Evolutionary conservation across 2,888 invertebrate genomes (phyloP).

Genomic region (Mylabris sibirica): DNA sequence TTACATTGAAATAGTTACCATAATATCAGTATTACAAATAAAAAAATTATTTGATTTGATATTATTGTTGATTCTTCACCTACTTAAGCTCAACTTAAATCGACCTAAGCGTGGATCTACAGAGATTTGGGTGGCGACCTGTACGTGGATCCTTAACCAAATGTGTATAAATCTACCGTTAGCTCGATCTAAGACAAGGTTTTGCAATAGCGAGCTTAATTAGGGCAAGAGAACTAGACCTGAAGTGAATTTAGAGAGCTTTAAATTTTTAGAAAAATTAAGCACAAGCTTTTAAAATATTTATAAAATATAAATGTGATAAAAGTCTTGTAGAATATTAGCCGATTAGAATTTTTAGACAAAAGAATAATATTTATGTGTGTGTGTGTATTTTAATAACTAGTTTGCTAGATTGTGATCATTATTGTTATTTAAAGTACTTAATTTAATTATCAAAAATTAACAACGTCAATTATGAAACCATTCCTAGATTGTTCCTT

Average conservation of each 20-base stretch:
- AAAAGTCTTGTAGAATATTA: not conserved
- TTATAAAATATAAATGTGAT: conserved; percentile 7
- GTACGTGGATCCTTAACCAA: too few species aligned
- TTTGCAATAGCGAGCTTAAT: too few species aligned
- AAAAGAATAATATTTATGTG: not conserved
- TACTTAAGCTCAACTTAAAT: too few species aligned
- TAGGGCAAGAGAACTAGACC: too few species aligned
- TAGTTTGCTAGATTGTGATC: not conserved
- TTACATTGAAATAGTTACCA: not conserved
- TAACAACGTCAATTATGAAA: conserved; percentile 13
- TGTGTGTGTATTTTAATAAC: not conserved
- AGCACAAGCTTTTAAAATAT: conserved; percentile 9
- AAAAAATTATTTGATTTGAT: not conserved
- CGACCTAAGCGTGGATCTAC: too few species aligned
- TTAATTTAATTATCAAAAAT: not conserved
- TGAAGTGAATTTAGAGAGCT: conserved; percentile 4
- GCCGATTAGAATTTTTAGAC: not conserved
- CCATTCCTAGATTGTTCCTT: conserved; percentile 23
- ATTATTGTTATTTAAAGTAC: not conserved
- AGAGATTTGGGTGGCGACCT: too few species aligned
- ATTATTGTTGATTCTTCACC: not conserved
- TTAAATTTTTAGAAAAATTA: not conserved
- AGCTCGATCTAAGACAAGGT: too few species aligned
- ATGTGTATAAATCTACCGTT: too few species aligned
- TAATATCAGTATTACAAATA: not conserved